Conservation (phyloP, 1,140 invertebrate genomes). For the Lordiphosa mommai region DNA sequence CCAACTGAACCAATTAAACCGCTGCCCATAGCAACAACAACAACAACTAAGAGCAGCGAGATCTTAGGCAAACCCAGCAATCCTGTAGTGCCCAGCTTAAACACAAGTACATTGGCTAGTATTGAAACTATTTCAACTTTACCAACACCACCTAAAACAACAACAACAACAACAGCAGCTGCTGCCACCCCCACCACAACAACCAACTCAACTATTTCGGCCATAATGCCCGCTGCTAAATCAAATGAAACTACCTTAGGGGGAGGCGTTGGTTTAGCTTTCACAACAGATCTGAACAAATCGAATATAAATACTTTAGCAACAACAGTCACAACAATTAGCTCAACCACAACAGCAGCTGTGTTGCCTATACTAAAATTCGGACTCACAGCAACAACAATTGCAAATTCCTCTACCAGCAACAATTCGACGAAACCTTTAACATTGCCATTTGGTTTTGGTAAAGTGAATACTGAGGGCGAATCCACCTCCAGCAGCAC, state of each 20-base stretch:
- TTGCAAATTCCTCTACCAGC: no score
- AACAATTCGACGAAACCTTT: no score
- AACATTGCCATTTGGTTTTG: no score
- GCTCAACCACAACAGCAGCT: no score
- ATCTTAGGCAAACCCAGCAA: background rate
- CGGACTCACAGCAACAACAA: background rate
- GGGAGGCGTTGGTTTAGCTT: no score
- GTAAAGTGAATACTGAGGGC: no score
- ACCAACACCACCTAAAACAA: background rate
- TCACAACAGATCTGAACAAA: no score
- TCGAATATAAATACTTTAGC: no score
- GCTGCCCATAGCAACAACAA: background rate
- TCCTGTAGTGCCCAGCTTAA: background rate
- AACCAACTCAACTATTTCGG: background rate
- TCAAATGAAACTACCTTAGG: background rate
- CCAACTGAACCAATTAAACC: conserved; percentile 16
- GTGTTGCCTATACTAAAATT: conserved; percentile 5
- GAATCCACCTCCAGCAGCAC: no score
- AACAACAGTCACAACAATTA: background rate
- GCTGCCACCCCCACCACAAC: background rate
- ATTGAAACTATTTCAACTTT: no score
- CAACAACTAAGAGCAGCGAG: background rate
- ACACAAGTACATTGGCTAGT: no score
- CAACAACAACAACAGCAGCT: conserved; percentile 5
- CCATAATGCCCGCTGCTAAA: conserved; percentile 6